phyloP scores from a whole-genome alignment of 2,797 vertebrate species.

The Muscicapa striata region DNA sequence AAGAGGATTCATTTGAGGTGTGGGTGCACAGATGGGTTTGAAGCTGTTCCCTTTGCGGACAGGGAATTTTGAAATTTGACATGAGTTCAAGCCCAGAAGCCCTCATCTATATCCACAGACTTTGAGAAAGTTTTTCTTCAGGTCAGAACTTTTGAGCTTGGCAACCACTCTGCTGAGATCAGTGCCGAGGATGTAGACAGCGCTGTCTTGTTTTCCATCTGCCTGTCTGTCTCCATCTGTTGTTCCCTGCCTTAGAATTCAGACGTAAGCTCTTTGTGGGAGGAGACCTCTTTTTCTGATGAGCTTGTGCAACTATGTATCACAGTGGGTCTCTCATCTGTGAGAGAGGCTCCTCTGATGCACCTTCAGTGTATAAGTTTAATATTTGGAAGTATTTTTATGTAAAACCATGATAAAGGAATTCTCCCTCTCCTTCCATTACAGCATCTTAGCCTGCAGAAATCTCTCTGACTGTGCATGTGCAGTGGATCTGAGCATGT shows the following conservation, averaged over 20 bases:
- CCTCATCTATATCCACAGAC: neutral
- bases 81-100: neutral
- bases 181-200: slow-evolving; percentile 48
- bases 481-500: neutral
- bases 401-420: neutral
- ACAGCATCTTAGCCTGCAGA: neutral
- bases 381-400: neutral
- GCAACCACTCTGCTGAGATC: slow-evolving; percentile 3
- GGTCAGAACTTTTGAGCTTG: slow-evolving; percentile 56
- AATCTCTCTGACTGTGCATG: neutral
- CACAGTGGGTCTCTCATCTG: neutral
- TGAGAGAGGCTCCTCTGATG: neutral
- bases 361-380: neutral
- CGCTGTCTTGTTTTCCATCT: slow-evolving; percentile 56
- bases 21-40: neutral
- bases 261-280: slow-evolving; percentile 22
- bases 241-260: slow-evolving; percentile 46
- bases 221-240: slow-evolving; percentile 66
- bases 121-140: slow-evolving; percentile 23
- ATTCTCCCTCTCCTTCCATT: neutral
- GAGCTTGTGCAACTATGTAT: neutral
- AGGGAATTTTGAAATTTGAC: neutral
- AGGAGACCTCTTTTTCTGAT: slow-evolving; percentile 36
- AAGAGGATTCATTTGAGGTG: neutral
- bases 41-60: neutral